Evolutionary conservation across 2,888 invertebrate species (phyloP).

Genomic region (Drosophila prolongata): DNA sequence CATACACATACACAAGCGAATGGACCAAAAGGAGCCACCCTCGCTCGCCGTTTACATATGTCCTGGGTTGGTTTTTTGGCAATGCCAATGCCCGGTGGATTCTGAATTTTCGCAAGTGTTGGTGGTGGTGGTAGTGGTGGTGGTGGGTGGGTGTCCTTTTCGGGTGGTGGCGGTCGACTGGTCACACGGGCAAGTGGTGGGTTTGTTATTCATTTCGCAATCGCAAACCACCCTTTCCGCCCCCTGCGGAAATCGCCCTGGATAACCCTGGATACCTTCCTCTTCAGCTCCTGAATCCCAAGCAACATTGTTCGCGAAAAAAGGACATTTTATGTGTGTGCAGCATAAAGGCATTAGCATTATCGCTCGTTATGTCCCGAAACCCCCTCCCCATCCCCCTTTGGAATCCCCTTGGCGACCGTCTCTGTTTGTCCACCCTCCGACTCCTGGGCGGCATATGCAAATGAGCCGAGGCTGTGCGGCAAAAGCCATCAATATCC

Average conservation of each 20-base stretch:
- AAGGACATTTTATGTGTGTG: slow-evolving; percentile 79
- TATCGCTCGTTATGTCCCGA: slow-evolving; percentile 79
- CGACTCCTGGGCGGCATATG: slow-evolving; percentile 62
- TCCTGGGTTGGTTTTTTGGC: slow-evolving; percentile 63
- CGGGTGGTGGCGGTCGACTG: slow-evolving; percentile 48
- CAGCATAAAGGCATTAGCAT: slow-evolving; percentile 81
- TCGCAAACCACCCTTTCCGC: slow-evolving; percentile 18
- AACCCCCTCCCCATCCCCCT: neutral
- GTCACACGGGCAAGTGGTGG: slow-evolving; percentile 65
- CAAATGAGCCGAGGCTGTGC: slow-evolving; percentile 52
- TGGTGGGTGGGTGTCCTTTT: slow-evolving; percentile 36
- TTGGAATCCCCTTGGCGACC: slow-evolving; percentile 1
- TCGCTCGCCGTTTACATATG: slow-evolving; percentile 71
- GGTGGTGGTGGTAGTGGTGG: slow-evolving; percentile 9
- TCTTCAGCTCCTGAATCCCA: slow-evolving; percentile 6
- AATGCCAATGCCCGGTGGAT: slow-evolving; percentile 51
- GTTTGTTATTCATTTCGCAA: slow-evolving; percentile 63
- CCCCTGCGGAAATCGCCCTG: slow-evolving; percentile 19
- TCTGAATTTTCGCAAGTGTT: slow-evolving; percentile 63
- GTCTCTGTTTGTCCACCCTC: slow-evolving; percentile 7
- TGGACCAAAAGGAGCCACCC: slow-evolving; percentile 61
- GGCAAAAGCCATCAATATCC: slow-evolving; percentile 69
- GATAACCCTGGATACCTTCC: slow-evolving; percentile 17
- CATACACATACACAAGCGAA: slow-evolving; percentile 9
- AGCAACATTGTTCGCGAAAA: slow-evolving; percentile 77